A percentile compares a stretch with the other conserved stretches of the same genome.
phyloP scores from a whole-genome alignment of 2,797 vertebrate genomes.

The Iguana delicatissima region DNA sequence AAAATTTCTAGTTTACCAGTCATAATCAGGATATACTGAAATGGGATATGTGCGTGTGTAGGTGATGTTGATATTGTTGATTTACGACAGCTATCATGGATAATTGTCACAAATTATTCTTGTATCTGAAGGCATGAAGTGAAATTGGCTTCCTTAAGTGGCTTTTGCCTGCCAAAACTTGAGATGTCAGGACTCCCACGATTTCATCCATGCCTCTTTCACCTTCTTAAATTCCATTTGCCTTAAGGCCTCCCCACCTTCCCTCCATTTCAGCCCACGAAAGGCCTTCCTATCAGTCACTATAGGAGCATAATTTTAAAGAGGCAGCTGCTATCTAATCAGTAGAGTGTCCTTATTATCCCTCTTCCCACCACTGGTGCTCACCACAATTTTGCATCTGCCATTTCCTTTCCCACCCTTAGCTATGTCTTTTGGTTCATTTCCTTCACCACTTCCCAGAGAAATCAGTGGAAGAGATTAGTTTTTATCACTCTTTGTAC shows the following conservation, averaged over 20 bases:
- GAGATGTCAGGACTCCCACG: neutral
- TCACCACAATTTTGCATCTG: neutral
- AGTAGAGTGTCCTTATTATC: neutral
- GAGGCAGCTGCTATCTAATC: neutral
- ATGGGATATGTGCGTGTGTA: neutral
- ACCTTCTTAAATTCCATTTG: neutral
- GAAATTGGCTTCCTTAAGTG: neutral
- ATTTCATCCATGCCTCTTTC: no score
- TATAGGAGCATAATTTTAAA: neutral
- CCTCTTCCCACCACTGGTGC: neutral
- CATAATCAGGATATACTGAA: neutral
- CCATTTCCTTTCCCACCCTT: neutral
- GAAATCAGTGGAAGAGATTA: conserved; percentile 1
- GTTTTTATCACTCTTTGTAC: neutral
- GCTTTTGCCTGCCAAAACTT: neutral
- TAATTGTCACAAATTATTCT: neutral
- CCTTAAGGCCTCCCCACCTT: neutral
- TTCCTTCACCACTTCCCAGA: neutral
- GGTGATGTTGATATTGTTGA: neutral
- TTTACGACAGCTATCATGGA: neutral
- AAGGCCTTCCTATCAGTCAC: neutral
- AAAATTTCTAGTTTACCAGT: neutral
- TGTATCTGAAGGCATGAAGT: neutral
- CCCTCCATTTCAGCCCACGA: neutral
- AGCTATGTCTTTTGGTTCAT: neutral